phyloP scores from a whole-genome alignment of 2,888 invertebrate genomes.

The Isotomurus palustris region DNA sequence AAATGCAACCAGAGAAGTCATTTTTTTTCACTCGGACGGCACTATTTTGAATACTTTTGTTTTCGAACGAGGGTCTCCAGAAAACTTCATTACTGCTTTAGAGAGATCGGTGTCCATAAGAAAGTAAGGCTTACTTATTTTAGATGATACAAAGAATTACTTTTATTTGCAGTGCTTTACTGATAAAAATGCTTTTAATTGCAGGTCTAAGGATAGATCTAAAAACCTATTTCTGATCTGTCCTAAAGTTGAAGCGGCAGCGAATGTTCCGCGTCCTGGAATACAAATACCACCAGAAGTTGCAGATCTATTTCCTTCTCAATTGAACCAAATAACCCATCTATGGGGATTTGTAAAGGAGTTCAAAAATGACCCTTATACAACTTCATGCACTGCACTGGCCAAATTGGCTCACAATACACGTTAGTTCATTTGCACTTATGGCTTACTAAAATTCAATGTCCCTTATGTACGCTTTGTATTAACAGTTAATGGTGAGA shows the following conservation, averaged over 20 bases:
- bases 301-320: slow-evolving; percentile 36
- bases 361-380: slow-evolving; percentile 42
- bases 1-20: slow-evolving; percentile 50
- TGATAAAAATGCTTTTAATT: slow-evolving; percentile 37
- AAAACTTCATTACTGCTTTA: slow-evolving; percentile 60
- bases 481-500: slow-evolving; percentile 31
- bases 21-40: slow-evolving; percentile 65
- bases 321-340: slow-evolving; percentile 33
- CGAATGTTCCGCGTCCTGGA: slow-evolving; percentile 8
- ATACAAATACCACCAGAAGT: too few species aligned
- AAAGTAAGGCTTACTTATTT: slow-evolving; percentile 58
- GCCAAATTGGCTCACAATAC: slow-evolving; percentile 42
- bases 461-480: neutral
- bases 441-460: neutral
- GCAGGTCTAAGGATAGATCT: slow-evolving; percentile 67
- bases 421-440: slow-evolving; percentile 24
- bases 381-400: slow-evolving; percentile 34
- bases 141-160: too few species aligned
- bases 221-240: slow-evolving; percentile 67
- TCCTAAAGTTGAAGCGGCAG: slow-evolving; percentile 22
- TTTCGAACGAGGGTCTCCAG: slow-evolving; percentile 82
- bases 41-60: slow-evolving; percentile 74
- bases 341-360: slow-evolving; percentile 39
- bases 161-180: neutral
- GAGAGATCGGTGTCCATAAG: slow-evolving; percentile 57